A percentile compares a stretch with the other conserved stretches of the same genome.
phyloP scores from a whole-genome alignment of 1,140 invertebrate genomes.

The Brachystomella parvula region DNA sequence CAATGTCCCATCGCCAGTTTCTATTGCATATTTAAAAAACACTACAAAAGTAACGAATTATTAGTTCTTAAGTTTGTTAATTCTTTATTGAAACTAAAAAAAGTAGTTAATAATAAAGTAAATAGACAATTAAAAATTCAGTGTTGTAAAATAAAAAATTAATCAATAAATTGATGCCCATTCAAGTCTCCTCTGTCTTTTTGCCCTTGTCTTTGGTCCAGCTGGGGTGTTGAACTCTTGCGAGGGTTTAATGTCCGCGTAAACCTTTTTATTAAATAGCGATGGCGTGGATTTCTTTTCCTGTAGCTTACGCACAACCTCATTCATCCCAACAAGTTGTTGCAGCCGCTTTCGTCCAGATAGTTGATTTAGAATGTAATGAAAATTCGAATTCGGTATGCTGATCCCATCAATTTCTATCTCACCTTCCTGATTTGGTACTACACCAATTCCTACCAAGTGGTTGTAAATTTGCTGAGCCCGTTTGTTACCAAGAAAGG shows the following conservation, averaged over 20 bases:
- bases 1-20: neutral
- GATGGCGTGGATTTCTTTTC: neutral
- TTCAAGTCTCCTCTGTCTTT: conserved; percentile 5
- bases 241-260: neutral
- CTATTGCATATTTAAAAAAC: neutral
- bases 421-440: neutral
- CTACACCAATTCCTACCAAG: neutral
- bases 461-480: neutral
- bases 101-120: neutral
- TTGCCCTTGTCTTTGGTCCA: neutral
- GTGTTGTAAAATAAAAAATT: conserved; percentile 11
- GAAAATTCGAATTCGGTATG: neutral
- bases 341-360: neutral
- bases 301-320: neutral
- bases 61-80: conserved; percentile 5
- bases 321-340: neutral
- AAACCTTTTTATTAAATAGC: neutral
- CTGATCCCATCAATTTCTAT: neutral
- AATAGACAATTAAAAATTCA: neutral
- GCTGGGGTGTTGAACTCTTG: neutral
- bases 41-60: conserved; percentile 14
- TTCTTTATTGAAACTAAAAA: conserved; percentile 8
- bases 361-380: neutral
- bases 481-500: neutral
- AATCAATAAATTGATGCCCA: neutral